Evolutionary conservation across 1,140 invertebrate genomes (phyloP), one percentile per base, ranked within the genome.

Genomic region (Drosophila navojoa): DNA sequence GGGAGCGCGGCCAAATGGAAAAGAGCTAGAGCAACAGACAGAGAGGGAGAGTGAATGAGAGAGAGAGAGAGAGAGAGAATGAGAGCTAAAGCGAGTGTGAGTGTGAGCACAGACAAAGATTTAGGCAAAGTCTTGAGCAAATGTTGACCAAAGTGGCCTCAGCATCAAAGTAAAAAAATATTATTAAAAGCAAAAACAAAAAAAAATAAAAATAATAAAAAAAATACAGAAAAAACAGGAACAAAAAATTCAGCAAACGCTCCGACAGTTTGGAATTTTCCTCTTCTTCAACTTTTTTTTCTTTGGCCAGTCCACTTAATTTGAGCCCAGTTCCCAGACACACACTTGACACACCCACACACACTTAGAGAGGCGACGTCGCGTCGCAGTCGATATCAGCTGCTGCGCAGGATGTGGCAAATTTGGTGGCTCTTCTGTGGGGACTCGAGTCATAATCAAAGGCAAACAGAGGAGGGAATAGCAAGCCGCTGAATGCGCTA

Each of bases 111-210:
- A 22, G 32, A 25, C 9, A 1, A 9, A 22, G 35, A 35, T 15
- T 15, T 5, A 54, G 29, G 10, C 9, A 9, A 29, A 27, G 50
- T 9, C 27, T 53, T 53, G 10, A 11, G 13, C 54, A 52, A 38
- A 54, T 32, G 42, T 60, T 75, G 79, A 72, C 81, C 75, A 58
- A 63, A 87, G 67, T 87, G 79, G 71, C 71, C 75, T 35, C n/a
- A 35, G 81, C 81, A 87, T 87, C 81, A 86, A 86, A 86, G 81
- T 81, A 22, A 22, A 64, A 87, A 86, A 86, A 86, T 86, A 86
- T 86, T 86, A 86, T 86, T 87, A 87, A 82, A 86, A 81, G 73
- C 58, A 59, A 71, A 82, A 76, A 72, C 71, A 84, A 76, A 76
- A 66, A 71, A 59, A 63, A 63, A 59, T 32, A 55, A 47, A 27